Conservation (phyloP, 2,888 invertebrate genomes). For the Serrognathus titanus region DNA sequence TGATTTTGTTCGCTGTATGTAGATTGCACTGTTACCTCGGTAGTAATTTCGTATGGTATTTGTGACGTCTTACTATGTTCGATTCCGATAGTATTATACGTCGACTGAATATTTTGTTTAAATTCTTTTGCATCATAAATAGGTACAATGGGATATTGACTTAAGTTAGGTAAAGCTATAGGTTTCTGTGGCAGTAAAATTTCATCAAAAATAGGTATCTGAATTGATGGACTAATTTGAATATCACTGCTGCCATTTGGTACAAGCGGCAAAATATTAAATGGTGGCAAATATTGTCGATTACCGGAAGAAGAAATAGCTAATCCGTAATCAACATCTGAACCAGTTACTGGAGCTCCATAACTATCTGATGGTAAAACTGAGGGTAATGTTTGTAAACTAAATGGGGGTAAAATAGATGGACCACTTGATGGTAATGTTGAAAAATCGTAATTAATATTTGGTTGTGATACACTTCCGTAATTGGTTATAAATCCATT, state of each 20-base stretch:
- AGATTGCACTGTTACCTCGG: too few species aligned
- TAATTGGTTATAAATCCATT: conserved; percentile 25
- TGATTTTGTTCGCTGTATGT: background rate
- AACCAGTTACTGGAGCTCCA: conserved; percentile 44
- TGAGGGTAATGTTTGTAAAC: conserved; percentile 7
- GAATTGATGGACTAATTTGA: conserved; percentile 12
- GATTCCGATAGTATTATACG: too few species aligned
- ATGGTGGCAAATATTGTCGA: conserved; percentile 31
- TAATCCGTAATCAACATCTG: conserved; percentile 28
- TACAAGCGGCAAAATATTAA: conserved; percentile 33
- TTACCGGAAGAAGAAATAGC: conserved; percentile 21
- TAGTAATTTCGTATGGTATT: too few species aligned
- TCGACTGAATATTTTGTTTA: conserved; percentile 10
- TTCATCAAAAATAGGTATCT: conserved; percentile 16
- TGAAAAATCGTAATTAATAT: background rate
- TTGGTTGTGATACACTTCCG: background rate
- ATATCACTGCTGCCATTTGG: conserved; percentile 28
- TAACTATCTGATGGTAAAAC: conserved; percentile 31
- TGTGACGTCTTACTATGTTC: too few species aligned
- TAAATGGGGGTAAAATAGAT: conserved; percentile 5
- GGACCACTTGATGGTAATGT: conserved; percentile 9
- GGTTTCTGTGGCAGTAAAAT: conserved; percentile 32
- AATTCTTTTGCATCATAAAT: conserved; percentile 62
- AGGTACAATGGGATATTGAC: conserved; percentile 47
- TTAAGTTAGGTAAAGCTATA: conserved; percentile 64